These are phyloP conservation scores for Tarsius wallacei DNA, from an alignment of 2,797 vertebrate species.

Conservation along the genomic window DNA sequence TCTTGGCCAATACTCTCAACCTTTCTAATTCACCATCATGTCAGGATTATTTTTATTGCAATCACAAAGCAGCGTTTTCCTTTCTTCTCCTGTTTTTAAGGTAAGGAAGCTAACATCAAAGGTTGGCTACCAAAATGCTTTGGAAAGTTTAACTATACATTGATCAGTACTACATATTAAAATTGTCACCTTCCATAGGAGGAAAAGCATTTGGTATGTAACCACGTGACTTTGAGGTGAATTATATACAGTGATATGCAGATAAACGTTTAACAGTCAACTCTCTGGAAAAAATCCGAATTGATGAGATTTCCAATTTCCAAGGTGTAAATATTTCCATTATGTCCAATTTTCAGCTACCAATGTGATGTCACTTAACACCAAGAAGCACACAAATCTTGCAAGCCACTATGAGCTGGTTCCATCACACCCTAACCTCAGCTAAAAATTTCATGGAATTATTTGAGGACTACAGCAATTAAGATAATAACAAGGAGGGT, in stretches of 20 bases:
- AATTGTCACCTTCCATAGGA: neutral
- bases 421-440: neutral
- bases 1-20: neutral
- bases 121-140: neutral
- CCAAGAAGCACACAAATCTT: fast-evolving
- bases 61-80: neutral
- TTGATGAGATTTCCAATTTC: neutral
- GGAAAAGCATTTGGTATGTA: neutral
- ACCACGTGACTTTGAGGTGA: neutral
- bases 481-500: neutral
- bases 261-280: neutral
- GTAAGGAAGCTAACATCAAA: neutral
- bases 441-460: neutral
- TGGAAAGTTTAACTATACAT: neutral
- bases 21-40: neutral
- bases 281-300: neutral
- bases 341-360: neutral
- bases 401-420: fast-evolving
- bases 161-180: neutral
- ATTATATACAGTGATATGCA: neutral
- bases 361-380: neutral
- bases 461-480: neutral
- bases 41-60: neutral
- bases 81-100: neutral
- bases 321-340: neutral